Base-by-base conservation (phyloP, 2,797 vertebrate genomes). In the Betta splendens region DNA sequence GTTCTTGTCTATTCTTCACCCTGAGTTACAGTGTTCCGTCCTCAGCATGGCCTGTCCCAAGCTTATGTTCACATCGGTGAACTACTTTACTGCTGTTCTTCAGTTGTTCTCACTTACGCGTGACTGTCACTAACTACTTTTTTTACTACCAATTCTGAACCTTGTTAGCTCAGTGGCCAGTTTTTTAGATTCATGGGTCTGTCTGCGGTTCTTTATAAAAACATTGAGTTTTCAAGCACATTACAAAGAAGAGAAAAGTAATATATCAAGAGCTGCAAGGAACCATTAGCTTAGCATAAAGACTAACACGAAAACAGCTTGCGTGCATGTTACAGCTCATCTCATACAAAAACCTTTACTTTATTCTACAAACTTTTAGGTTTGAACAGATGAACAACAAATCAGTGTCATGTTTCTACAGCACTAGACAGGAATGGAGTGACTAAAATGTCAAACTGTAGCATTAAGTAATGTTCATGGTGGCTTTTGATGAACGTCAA, bases 1-100 rank as follows among this genome's bases (percentile, higher is more conserved):
- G 77, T 61, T 64, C 43, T 38, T 55, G 46, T 77, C 60, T 56
- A 35, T 70, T 79, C 22, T 59, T 64, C 25, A 33, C 42, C 35
- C 17, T 35, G 22, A 25, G 26, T 44, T 44, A n/a, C 13, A 10
- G 36, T 31, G 18, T 58, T 1, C 9, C 9, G 9, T 51, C 62
- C 15, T 38, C 62, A 47, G 47, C 56, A 32, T 64, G 61, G 46
- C 40, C 21, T 38, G 37, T 7, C 16, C 31, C 20, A 15, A 3
- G 37, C 26, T 52, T 16, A 3, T 21, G 15, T 46, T 50, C 28
- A 16, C 26, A 65, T 38, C 32, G 26, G 15, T 38, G 29, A 71
- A 36, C n/a, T n/a, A n/a, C 11, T 3, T 17, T 20, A 12, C 12
- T 21, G 38, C 68, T 72, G n/a, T n/a, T 45, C 28, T 4, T 29